Evolutionary conservation across 2,113 vertebrate species (phyloP).

Genomic region (Tupaia tana): DNA sequence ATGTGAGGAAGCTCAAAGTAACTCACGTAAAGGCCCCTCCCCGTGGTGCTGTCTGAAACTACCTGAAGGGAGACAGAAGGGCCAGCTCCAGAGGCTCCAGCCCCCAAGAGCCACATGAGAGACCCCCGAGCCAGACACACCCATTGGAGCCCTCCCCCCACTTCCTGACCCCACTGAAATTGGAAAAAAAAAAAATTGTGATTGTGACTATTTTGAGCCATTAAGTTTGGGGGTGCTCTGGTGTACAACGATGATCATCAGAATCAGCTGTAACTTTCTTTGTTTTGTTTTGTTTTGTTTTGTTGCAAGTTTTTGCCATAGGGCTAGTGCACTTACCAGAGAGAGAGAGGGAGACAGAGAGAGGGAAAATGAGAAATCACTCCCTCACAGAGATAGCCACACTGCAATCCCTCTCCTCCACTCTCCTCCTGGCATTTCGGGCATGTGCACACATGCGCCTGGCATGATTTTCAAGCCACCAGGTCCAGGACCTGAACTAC

Average conservation of each 20-base stretch:
- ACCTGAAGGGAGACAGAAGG: background rate
- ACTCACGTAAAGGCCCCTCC: background rate
- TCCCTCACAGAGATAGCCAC: too few species aligned
- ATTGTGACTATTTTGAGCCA: background rate
- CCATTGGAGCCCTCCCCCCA: background rate
- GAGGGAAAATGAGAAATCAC: too few species aligned
- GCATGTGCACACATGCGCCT: too few species aligned
- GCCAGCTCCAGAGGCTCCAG: background rate
- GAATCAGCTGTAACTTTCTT: background rate
- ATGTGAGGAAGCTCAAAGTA: background rate
- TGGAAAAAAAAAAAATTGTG: background rate
- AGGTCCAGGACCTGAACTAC: too few species aligned
- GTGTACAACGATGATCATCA: background rate
- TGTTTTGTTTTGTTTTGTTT: too few species aligned
- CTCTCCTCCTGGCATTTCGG: too few species aligned
- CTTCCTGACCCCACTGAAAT: background rate
- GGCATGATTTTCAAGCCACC: too few species aligned
- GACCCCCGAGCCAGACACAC: background rate
- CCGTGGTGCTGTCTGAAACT: rapidly evolving
- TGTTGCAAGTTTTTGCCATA: too few species aligned
- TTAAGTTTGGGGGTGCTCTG: background rate
- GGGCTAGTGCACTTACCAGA: too few species aligned
- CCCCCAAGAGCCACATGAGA: background rate
- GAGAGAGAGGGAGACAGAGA: too few species aligned
- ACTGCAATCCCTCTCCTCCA: too few species aligned